Conservation (phyloP, 2,797 vertebrate species). For the Antennarius maculatus region DNA sequence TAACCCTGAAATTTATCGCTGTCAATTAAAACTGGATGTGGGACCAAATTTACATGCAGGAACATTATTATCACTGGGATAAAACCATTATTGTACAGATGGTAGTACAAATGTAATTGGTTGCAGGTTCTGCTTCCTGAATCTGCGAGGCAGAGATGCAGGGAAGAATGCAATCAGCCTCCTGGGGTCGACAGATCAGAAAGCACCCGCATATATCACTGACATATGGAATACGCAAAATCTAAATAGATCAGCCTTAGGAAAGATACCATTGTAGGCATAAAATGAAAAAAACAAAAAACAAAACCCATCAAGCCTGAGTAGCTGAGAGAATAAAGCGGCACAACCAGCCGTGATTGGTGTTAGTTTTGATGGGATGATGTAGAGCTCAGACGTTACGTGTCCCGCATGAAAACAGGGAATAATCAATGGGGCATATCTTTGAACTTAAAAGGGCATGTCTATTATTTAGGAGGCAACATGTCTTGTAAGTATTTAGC, state of each 20-base stretch:
- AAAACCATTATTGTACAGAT: slow-evolving; percentile 26
- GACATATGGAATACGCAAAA: slow-evolving; percentile 29
- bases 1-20: slow-evolving; percentile 2
- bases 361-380: slow-evolving; percentile 31
- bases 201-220: slow-evolving; percentile 5
- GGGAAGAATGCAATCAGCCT: slow-evolving; percentile 26
- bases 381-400: background rate
- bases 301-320: background rate
- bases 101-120: slow-evolving; percentile 28
- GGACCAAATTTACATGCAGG: slow-evolving; percentile 24
- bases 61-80: slow-evolving; percentile 26
- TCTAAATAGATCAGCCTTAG: slow-evolving; percentile 9
- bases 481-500: slow-evolving; percentile 17
- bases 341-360: slow-evolving; percentile 1
- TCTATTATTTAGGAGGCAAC: slow-evolving; percentile 35
- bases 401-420: slow-evolving; percentile 12
- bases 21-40: slow-evolving; percentile 19
- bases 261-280: background rate
- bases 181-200: background rate
- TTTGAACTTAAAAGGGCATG: slow-evolving; percentile 26
- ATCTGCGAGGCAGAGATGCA: slow-evolving; percentile 5
- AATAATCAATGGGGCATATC: slow-evolving; percentile 20
- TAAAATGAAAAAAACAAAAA: background rate
- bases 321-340: slow-evolving; percentile 1
- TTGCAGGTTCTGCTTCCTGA: slow-evolving; percentile 15